Evolutionary conservation across 2,888 invertebrate species (phyloP), one percentile per base, ranked within the genome.

Genomic region (Caenorhabditis doughertyi): DNA sequence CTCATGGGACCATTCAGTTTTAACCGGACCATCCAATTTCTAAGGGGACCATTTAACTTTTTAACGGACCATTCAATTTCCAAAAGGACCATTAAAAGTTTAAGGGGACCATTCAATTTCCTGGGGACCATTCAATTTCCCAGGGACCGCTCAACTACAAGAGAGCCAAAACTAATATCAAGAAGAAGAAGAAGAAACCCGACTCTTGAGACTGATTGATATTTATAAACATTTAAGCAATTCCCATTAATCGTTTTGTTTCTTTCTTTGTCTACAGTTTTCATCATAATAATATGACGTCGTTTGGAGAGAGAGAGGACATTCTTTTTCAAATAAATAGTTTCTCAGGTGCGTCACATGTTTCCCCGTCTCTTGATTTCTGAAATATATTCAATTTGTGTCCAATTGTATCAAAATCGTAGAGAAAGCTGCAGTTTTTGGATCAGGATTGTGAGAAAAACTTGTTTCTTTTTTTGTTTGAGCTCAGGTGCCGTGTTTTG

Each of bases 351-450:
- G 55, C 32, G 70, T 70, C 70, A 70, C 47, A 44, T 70, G 70
- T 44, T 70, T 56, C 51, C 55, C 42, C 32, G 21, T 25, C 11
- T 64, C 51, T 67, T 53, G 25, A 68, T 68, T 68, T 42, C 9
- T 13, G 16, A 42, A 67, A 67, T 51, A 53, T 42, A 64, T 47
- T 70, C 70, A 56, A 70, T 64, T 64, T 64, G 64, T 64, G 64
- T 21, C n/a, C 64, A 47, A 67, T 51, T 53, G 67, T 67, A 67
- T 67, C 51, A 67, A 67, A 39, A 39, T 39, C 32, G 9, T 16
- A 47, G 42, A 47, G 13, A 51, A 25, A n/a, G n/a, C n/a, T 67
- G 67, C 35, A 53, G 25, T 67, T 51, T 53, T 35, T 25, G 44
- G 44, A 47, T 47, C 18, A 47, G 51, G n/a, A 5, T n/a, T 18